A percentile compares a stretch with the other conserved stretches of the same genome.
Conservation (phyloP, 2,888 invertebrate species). For the Synanthedon andrenaeformis region DNA sequence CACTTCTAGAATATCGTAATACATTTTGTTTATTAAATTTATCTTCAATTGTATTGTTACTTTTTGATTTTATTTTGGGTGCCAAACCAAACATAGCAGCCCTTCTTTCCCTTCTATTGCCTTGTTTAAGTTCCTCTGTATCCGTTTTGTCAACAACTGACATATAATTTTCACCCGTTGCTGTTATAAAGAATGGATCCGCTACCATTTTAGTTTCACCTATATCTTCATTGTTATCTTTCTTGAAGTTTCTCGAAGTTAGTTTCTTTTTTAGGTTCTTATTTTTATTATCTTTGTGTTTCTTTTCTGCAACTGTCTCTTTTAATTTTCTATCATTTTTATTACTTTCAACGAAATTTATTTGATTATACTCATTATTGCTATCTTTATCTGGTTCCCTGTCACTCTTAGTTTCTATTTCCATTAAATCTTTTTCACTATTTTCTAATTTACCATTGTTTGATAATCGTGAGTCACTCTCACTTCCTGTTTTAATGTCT, state of each 20-base stretch:
- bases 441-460: neutral
- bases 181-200: conserved; percentile 60
- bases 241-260: conserved; percentile 39
- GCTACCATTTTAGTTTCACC: conserved; percentile 34
- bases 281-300: conserved; percentile 41
- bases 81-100: conserved; percentile 59
- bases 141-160: conserved; percentile 30
- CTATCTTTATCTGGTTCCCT: neutral
- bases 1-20: conserved; percentile 8
- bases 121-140: conserved; percentile 40
- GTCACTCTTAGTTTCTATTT: neutral
- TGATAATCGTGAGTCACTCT: neutral
- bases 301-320: conserved; percentile 14
- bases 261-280: conserved; percentile 52
- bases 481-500: neutral
- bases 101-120: conserved; percentile 53
- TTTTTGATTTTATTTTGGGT: conserved; percentile 35
- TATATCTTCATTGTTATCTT: conserved; percentile 20
- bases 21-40: conserved; percentile 11
- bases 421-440: neutral
- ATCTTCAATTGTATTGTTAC: conserved; percentile 11
- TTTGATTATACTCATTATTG: neutral
- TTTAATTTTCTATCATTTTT: conserved; percentile 1
- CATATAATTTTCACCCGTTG: conserved; percentile 56
- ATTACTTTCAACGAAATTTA: neutral